Base-by-base conservation (phyloP, 2,113 vertebrate species). In the Cricetomys ansorgei region DNA sequence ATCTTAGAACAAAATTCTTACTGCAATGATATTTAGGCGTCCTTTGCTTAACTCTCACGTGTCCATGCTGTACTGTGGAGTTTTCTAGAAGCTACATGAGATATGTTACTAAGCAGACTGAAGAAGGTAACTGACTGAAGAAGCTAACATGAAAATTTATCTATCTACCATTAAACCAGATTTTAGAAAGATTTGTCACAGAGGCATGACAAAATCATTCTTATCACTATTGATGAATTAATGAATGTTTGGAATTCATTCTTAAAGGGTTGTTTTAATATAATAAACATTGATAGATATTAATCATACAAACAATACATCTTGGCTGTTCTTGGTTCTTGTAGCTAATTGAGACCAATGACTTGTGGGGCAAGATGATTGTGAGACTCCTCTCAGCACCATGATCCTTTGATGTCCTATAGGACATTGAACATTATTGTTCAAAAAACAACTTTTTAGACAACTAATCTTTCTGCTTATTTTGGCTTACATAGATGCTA, bases 1-100 rank as follows among this genome's bases (percentile, higher is more conserved):
- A 55, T 65, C 57, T 91, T n/a, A 93, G 12, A 83, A 83, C 15
- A 88, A 92, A 94, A 43, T 4, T 40, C n/a, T 90, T 92, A 89
- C 55, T 21, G 59, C 34, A 48, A 25, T 65, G 50, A 72, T 85
- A 67, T 0, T 64, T 59, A 88, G 10, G n/a, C 40, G 5, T 31
- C 12, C 81, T 87, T 34, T 88, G 19, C 53, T 80, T 93, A 40
- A 59, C 11, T 67, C 27, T 79, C 23, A 59, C 7, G 91, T 55
- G 21, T 19, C 76, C 34, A 7, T 34, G 59, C 11, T 69, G 4
- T 40, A 50, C 25, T 7, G 2, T 62, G 29, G n/a, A 37, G 2
- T 88, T 94, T 93, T 79, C 23, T 75, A 59, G 55, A 94, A 62
- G 11, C 17, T 50, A 12, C 1, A 5, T 25, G 17, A 69, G 7